Percentiles rank a stretch among this genome's conserved stretches.
Conservation (phyloP, 2,888 invertebrate species). For the Andrena marginata region DNA sequence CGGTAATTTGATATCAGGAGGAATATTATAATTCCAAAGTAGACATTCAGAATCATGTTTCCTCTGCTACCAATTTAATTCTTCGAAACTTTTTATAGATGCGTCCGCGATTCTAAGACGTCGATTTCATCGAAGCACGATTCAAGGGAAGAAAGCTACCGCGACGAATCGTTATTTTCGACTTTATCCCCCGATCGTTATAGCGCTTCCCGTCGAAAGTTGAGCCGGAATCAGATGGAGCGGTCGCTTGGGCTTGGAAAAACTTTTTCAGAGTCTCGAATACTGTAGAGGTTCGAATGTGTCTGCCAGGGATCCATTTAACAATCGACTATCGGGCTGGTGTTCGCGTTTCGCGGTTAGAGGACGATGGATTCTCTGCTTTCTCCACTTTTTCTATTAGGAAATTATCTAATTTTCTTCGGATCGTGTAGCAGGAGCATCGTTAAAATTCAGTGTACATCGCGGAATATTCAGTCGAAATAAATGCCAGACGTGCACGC, state of each 20-base stretch:
- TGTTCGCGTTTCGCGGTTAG: not conserved
- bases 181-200: slow-evolving; percentile 6
- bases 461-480: slow-evolving; percentile 9
- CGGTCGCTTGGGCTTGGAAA: not conserved
- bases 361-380: not conserved
- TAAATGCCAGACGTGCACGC: not conserved
- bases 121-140: not conserved
- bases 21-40: no score
- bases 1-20: no score
- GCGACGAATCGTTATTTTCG: slow-evolving; percentile 17
- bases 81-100: not conserved
- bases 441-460: not conserved
- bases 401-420: slow-evolving; percentile 21
- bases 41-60: no score
- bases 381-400: slow-evolving; percentile 1
- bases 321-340: not conserved
- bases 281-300: not conserved
- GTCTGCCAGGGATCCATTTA: not conserved
- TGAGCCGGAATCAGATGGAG: not conserved
- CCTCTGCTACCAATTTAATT: no score
- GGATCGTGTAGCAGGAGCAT: not conserved
- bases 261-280: not conserved
- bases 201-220: not conserved
- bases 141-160: not conserved
- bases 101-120: not conserved